These are phyloP conservation scores for Gonocerus acuteangulatus DNA, from an alignment of 2,888 invertebrate species.

Conservation along the genomic window DNA sequence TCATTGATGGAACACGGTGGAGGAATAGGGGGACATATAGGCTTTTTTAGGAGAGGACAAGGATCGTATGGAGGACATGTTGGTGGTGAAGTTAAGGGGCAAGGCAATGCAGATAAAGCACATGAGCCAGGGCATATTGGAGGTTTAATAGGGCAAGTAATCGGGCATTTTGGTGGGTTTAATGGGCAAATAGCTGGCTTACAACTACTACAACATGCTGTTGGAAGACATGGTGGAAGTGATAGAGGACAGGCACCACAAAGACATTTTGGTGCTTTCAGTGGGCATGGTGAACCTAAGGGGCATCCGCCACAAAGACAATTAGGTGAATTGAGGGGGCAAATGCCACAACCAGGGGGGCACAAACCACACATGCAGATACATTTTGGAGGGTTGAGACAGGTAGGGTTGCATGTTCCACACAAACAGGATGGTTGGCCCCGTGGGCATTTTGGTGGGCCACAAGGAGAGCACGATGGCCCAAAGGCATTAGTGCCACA, in stretches of 20 bases:
- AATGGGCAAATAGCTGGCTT: slow-evolving; percentile 3
- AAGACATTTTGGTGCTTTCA: background rate
- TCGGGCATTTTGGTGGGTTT: background rate
- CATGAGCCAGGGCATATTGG: background rate
- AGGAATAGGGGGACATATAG: slow-evolving; percentile 9
- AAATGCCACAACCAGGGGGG: background rate
- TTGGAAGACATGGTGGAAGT: background rate
- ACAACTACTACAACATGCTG: background rate
- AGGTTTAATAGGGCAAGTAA: background rate
- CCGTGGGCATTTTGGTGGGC: background rate
- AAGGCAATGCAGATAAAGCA: background rate
- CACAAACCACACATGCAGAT: background rate
- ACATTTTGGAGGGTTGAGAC: background rate
- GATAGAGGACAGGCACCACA: slow-evolving; percentile 3
- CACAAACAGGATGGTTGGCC: background rate
- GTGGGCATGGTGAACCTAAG: background rate
- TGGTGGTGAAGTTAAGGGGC: slow-evolving; percentile 1
- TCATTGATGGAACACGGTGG: slow-evolving; percentile 7
- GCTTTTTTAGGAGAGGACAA: slow-evolving; percentile 4
- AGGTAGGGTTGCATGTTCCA: background rate
- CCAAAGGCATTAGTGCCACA: background rate
- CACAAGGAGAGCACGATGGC: background rate
- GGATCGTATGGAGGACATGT: slow-evolving; percentile 4
- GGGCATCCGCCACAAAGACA: background rate
- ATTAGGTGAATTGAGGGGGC: background rate